These are phyloP conservation scores for Hymenochirus boettgeri DNA, from an alignment of 2,113 vertebrate species.

Conservation along the genomic window DNA sequence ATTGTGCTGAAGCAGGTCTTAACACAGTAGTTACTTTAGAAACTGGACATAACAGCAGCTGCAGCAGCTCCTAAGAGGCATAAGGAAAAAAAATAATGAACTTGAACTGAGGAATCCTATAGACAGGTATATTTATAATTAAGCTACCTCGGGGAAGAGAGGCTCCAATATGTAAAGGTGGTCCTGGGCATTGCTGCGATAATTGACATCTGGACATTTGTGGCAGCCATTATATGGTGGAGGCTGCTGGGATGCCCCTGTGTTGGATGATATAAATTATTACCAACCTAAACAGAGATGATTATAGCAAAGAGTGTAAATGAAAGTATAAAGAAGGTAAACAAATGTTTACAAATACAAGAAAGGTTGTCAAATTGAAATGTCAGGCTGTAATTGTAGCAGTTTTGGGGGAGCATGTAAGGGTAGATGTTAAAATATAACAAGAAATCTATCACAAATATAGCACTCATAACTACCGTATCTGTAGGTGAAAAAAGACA, in stretches of 20 bases:
- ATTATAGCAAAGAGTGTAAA: no score
- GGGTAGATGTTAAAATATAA: no score
- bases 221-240: conserved; percentile 86
- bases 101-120: background rate
- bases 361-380: no score
- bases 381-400: no score
- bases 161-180: conserved; percentile 80
- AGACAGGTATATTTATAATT: no score
- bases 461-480: no score
- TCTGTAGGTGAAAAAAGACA: no score
- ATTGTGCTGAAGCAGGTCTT: conserved; percentile 79
- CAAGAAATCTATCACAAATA: no score
- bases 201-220: conserved; percentile 89
- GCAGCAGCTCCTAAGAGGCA: conserved; percentile 79
- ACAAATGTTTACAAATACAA: no score
- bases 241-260: conserved; percentile 90
- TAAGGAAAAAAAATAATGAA: background rate
- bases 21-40: conserved; percentile 89
- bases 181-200: conserved; percentile 83
- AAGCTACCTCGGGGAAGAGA: conserved; percentile 87
- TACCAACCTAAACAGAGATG: no score
- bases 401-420: no score
- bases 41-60: conserved; percentile 93
- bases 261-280: conserved; percentile 25
- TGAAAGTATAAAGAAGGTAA: no score